A percentile compares a stretch with the other conserved stretches of the same genome.
Evolutionary conservation across 2,113 vertebrate genomes (phyloP).

Genomic region (Sminthopsis crassicaudata): DNA sequence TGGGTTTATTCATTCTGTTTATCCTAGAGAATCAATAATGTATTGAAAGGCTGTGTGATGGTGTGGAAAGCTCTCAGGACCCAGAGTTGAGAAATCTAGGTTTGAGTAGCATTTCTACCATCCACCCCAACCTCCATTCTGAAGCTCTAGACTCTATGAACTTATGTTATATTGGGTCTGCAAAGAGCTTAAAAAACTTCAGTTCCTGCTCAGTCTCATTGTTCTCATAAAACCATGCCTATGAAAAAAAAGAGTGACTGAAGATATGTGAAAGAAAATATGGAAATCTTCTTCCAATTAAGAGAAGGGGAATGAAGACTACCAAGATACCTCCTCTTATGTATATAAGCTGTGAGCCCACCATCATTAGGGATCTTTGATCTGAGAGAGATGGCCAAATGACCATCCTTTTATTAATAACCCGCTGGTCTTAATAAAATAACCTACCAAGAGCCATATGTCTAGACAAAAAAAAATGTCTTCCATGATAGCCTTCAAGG

Average conservation of each 20-base stretch:
- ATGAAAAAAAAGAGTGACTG: not conserved
- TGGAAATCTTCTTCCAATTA: not conserved
- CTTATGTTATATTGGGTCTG: not conserved
- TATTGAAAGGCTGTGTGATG: not conserved
- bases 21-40: not conserved
- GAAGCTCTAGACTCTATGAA: not conserved
- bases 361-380: too few species aligned
- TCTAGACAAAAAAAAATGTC: not conserved
- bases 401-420: too few species aligned
- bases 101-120: not conserved
- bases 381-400: too few species aligned
- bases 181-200: not conserved
- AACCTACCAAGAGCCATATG: not conserved
- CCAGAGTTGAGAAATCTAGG: not conserved
- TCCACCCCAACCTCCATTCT: not conserved
- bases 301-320: not conserved
- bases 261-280: not conserved
- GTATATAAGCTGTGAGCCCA: too few species aligned
- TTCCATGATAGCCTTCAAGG: not conserved
- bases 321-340: not conserved
- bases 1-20: not conserved
- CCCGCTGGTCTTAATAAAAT: too few species aligned
- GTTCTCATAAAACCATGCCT: not conserved
- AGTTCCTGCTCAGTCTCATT: not conserved
- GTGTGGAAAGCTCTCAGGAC: not conserved